A percentile compares a stretch with the other conserved stretches of the same genome.
phyloP scores from a whole-genome alignment of 2,797 vertebrate genomes.

The Lithobates pipiens region DNA sequence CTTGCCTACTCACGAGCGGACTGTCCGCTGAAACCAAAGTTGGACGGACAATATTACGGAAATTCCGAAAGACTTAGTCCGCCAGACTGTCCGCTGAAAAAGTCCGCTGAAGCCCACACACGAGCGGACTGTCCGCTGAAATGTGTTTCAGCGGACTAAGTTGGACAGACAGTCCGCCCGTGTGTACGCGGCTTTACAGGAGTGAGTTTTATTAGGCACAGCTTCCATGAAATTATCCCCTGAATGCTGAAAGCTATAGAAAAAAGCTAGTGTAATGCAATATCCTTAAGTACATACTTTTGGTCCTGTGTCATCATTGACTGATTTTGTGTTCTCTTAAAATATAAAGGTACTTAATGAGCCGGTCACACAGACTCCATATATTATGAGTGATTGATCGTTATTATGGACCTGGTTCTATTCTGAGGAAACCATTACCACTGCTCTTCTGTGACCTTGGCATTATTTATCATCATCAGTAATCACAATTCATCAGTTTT shows the following conservation, averaged over 20 bases:
- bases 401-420: constrained; percentile 53
- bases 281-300: constrained; percentile 37
- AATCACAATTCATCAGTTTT: constrained; percentile 59
- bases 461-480: constrained; percentile 58
- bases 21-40: no score
- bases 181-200: no score
- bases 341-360: constrained; percentile 58
- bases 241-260: constrained; percentile 20
- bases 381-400: constrained; percentile 58
- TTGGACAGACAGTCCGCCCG: no score
- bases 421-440: constrained; percentile 56
- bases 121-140: no score
- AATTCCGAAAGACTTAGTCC: no score
- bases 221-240: constrained; percentile 1
- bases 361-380: constrained; percentile 47
- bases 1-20: no score
- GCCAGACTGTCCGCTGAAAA: no score
- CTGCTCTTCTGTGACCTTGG: constrained; percentile 57
- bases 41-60: no score
- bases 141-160: no score
- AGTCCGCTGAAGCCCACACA: no score
- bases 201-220: constrained; percentile 13
- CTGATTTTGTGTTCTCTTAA: constrained; percentile 48
- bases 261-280: constrained; percentile 33
- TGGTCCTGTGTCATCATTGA: constrained; percentile 43